Conservation (phyloP, 2,888 invertebrate genomes). For the Microplitis deprimator region DNA sequence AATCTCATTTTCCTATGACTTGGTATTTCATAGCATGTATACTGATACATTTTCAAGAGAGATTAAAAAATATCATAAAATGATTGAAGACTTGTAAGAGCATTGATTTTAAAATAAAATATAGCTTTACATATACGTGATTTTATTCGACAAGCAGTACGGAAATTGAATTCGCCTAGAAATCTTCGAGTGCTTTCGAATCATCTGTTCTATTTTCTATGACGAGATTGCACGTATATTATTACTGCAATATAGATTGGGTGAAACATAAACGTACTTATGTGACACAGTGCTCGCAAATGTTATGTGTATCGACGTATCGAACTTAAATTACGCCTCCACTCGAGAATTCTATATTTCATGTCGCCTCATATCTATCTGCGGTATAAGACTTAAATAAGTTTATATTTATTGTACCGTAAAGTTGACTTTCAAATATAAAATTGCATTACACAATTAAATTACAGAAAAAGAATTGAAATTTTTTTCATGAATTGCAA, state of each 20-base stretch:
- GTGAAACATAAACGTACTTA: constrained; percentile 12
- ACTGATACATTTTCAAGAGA: neutral
- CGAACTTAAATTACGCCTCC: neutral
- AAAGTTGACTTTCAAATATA: neutral
- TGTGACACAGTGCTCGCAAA: neutral
- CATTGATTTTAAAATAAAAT: constrained; percentile 23
- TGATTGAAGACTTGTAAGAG: constrained; percentile 16
- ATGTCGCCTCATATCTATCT: constrained; percentile 3
- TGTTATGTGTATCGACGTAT: neutral
- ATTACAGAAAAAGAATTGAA: neutral
- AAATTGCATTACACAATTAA: neutral
- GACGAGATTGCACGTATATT: neutral
- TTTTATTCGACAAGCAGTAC: constrained; percentile 26
- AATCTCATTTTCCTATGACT: neutral
- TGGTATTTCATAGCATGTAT: neutral
- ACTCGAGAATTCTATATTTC: neutral
- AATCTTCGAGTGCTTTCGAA: constrained; percentile 25
- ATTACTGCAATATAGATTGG: constrained; percentile 1
- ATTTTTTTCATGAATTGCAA: too few species aligned
- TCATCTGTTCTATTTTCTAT: constrained; percentile 16
- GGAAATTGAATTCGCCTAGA: constrained; percentile 34
- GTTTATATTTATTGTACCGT: neutral
- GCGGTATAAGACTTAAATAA: neutral
- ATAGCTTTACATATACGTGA: constrained; percentile 17
- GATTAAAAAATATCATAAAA: constrained; percentile 6